Percentiles rank a stretch among this genome's conserved stretches.
These are phyloP conservation scores for Lepidotrigona ventralis DNA, from an alignment of 1,140 invertebrate genomes.

Conservation along the genomic window DNA sequence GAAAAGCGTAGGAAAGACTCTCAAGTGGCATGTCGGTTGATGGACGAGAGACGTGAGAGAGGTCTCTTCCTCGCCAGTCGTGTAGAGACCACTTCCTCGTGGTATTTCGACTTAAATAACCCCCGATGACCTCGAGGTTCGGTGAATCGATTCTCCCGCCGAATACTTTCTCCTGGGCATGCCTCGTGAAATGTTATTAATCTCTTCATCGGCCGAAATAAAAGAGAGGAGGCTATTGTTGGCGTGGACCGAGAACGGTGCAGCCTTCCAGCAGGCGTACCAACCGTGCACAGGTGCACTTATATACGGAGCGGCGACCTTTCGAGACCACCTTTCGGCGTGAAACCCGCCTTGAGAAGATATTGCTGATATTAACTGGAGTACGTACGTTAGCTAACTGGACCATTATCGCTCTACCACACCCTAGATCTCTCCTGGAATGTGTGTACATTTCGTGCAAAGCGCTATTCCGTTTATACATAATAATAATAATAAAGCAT, in stretches of 20 bases:
- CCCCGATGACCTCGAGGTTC: not conserved
- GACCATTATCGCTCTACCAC: constrained; percentile 32
- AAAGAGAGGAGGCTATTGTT: constrained; percentile 49
- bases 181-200: constrained; percentile 49
- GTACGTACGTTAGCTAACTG: constrained; percentile 9
- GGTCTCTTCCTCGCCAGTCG: not conserved
- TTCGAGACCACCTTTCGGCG: constrained; percentile 1
- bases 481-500: constrained; percentile 5
- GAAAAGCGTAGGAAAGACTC: not conserved
- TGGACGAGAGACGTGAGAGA: not conserved
- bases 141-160: not conserved
- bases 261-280: not conserved
- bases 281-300: constrained; percentile 32
- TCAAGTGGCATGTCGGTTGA: not conserved
- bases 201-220: constrained; percentile 45
- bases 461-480: no score
- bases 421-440: not conserved
- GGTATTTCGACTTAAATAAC: constrained; percentile 50
- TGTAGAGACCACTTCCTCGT: constrained; percentile 37
- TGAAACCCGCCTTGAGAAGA: not conserved
- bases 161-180: constrained; percentile 48
- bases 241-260: not conserved
- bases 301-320: constrained; percentile 19
- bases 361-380: constrained; percentile 41
- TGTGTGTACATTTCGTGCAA: no score